Evolutionary conservation across 2,113 vertebrate genomes (phyloP), one percentile per base, ranked within the genome.

Genomic region (Microcebus griseorufus): DNA sequence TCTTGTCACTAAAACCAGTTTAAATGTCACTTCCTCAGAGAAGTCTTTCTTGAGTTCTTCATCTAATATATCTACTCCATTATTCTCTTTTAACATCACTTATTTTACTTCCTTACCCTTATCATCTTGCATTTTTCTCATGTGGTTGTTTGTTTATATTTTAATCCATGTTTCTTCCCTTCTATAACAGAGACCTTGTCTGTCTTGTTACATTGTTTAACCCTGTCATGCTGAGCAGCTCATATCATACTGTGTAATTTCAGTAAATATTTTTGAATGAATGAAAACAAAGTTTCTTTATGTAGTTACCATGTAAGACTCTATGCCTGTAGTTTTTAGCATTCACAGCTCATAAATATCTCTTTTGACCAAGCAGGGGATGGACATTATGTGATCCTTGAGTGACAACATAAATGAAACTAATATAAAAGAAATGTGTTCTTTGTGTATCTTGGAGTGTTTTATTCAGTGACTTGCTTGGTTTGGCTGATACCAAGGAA

Each of bases 181-280:
- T 76, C 39, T 39, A 84, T 65, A 78, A 60, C 39, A 60, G 82
- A 37, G 45, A 79, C 34, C 17, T 87, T 53, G 39, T 80, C 72
- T 37, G 17, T 65, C 58, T 75, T 83, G 51, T 79, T 96, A 60
- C 20, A 37, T n/a, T 53, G 27, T 70, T 84, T 29, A 85, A 64
- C n/a, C 10, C 13, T 90, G 18, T 75, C 73, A 37, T 1, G 8
- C 60, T 48, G 65, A 82, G 20, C 82, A n/a, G 5, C 51, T 85
- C 12, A 34, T 62, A 76, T 25, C 23, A 22, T 20, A 55, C 9
- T 78, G 39, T 39, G 37, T 53, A 51, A 53, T 20, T n/a, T 60
- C 84, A 73, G 29, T 42, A 92, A 29, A 37, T 81, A 85, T 18
- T 94, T 96, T 72, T n/a, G 10, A 97, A 45, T 82, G 23, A 83